These are phyloP conservation scores for Podiceps cristatus DNA, from an alignment of 2,113 vertebrate species.

Conservation along the genomic window DNA sequence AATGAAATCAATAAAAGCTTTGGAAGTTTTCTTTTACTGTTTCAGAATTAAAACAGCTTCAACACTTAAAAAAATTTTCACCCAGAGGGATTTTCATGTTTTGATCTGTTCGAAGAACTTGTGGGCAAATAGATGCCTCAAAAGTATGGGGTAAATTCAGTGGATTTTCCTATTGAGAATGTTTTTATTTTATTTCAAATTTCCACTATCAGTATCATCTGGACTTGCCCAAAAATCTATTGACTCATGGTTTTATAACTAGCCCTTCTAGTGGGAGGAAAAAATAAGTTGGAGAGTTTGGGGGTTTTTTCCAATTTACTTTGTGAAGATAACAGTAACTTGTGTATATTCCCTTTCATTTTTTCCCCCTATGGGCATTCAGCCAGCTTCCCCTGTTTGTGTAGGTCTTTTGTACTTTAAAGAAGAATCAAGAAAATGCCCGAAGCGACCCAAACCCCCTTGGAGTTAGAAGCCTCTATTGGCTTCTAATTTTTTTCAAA, in stretches of 20 bases:
- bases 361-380: not conserved
- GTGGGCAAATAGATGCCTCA: not conserved
- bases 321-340: not conserved
- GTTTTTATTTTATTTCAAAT: not conserved
- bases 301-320: not conserved
- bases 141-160: not conserved
- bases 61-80: not conserved
- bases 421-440: not conserved
- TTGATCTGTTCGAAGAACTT: not conserved
- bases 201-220: not conserved
- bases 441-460: not conserved
- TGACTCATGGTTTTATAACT: not conserved
- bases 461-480: not conserved
- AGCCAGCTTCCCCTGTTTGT: not conserved
- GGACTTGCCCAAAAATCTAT: not conserved
- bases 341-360: not conserved
- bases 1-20: not conserved
- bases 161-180: not conserved
- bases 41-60: not conserved
- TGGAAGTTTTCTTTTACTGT: not conserved
- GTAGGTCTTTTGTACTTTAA: not conserved
- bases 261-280: not conserved
- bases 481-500: not conserved
- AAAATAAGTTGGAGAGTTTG: not conserved
- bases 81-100: not conserved